Conservation (phyloP, 2,888 invertebrate genomes). For the Troides helena region DNA sequence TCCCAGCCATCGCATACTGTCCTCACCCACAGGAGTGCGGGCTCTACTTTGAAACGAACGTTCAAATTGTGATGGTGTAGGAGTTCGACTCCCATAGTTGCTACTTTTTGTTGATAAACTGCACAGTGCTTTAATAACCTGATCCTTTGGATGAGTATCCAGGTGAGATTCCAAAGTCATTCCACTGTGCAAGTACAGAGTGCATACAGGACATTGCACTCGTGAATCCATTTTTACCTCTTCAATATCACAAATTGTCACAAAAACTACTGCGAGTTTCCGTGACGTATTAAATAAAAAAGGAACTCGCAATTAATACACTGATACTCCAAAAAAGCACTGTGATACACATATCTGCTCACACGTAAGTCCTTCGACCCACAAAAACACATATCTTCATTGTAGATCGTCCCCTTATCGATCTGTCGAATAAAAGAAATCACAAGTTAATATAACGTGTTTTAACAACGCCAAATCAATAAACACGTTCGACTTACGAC, state of each 20-base stretch:
- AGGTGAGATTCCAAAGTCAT: constrained; percentile 90
- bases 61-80: constrained; percentile 65
- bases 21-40: constrained; percentile 63
- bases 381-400: constrained; percentile 70
- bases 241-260: constrained; percentile 34
- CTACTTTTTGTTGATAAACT: constrained; percentile 68
- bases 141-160: constrained; percentile 93
- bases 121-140: constrained; percentile 90
- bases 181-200: constrained; percentile 89
- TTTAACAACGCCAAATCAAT: constrained; percentile 53
- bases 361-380: constrained; percentile 61
- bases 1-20: constrained; percentile 56
- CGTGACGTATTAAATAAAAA: constrained; percentile 47
- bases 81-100: constrained; percentile 63
- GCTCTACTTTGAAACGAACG: constrained; percentile 68
- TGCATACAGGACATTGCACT: constrained; percentile 90
- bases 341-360: constrained; percentile 71
- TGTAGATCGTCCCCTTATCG: constrained; percentile 69
- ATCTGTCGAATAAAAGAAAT: constrained; percentile 73
- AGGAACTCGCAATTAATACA: constrained; percentile 56
- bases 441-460: constrained; percentile 57
- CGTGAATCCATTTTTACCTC: constrained; percentile 61
- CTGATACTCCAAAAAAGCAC: constrained; percentile 57
- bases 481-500: constrained; percentile 66
- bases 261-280: constrained; percentile 39